Percentiles rank a stretch among this genome's conserved stretches.
Conservation (phyloP, 2,797 vertebrate genomes). For the Pseudochromis fuscus region DNA sequence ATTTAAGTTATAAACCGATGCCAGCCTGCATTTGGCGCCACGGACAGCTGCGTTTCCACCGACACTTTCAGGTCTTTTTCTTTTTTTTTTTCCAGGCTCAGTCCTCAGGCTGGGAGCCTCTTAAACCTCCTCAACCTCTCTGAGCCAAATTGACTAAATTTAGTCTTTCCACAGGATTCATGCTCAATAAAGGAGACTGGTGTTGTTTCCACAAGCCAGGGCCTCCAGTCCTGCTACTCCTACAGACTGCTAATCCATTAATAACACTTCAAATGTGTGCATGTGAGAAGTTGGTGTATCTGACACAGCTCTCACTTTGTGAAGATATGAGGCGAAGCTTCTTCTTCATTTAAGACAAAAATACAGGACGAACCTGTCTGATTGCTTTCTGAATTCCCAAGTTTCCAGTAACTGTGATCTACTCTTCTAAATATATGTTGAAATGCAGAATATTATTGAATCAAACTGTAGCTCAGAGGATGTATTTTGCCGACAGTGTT, state of each 20-base stretch:
- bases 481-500: neutral
- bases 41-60: slow-evolving; percentile 67
- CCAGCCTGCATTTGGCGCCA: slow-evolving; percentile 62
- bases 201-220: slow-evolving; percentile 28
- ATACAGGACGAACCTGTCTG: no score
- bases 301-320: no score
- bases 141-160: slow-evolving; percentile 45
- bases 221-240: slow-evolving; percentile 10
- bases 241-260: no score
- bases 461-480: neutral
- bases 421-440: neutral
- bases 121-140: slow-evolving; percentile 23
- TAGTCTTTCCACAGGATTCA: slow-evolving; percentile 43
- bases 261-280: no score
- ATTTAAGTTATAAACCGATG: slow-evolving; percentile 74
- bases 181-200: slow-evolving; percentile 41
- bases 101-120: slow-evolving; percentile 37
- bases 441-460: neutral
- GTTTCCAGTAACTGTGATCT: no score
- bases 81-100: slow-evolving; percentile 50
- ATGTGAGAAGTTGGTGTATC: no score
- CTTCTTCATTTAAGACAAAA: no score
- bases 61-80: slow-evolving; percentile 48
- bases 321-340: no score
- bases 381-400: no score